These are phyloP conservation scores for Phocoena phocoena DNA, from an alignment of 2,113 vertebrate genomes.

Conservation along the genomic window DNA sequence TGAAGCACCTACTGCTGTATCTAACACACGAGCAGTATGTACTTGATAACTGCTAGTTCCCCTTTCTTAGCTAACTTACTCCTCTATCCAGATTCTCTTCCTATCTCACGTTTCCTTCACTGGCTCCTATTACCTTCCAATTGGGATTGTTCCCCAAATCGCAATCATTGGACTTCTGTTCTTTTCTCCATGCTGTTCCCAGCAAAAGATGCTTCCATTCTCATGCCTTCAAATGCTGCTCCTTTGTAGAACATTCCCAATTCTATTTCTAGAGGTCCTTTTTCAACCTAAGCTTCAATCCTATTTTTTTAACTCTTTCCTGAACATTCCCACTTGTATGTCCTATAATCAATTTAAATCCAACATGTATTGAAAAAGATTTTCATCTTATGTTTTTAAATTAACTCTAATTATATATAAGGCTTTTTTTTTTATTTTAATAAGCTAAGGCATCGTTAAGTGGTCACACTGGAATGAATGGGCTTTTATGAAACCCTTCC, in stretches of 20 bases:
- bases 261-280: neutral
- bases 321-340: neutral
- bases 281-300: neutral
- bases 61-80: conserved; percentile 4
- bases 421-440: neutral
- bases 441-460: neutral
- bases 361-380: neutral
- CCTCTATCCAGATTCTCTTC: neutral
- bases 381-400: conserved; percentile 17
- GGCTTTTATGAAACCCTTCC: conserved; percentile 27
- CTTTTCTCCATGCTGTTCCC: neutral
- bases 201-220: neutral
- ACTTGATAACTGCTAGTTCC: neutral
- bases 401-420: neutral
- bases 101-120: neutral
- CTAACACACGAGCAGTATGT: neutral
- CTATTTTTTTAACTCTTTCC: neutral
- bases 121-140: neutral
- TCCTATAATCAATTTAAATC: conserved; percentile 34
- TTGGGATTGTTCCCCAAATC: neutral
- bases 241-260: neutral
- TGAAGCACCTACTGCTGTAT: neutral
- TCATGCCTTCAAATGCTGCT: neutral
- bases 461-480: neutral
- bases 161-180: neutral